Percentiles rank a stretch among this genome's conserved stretches.
phyloP scores from a whole-genome alignment of 1,140 invertebrate species.

The Zaprionus nigranus region DNA sequence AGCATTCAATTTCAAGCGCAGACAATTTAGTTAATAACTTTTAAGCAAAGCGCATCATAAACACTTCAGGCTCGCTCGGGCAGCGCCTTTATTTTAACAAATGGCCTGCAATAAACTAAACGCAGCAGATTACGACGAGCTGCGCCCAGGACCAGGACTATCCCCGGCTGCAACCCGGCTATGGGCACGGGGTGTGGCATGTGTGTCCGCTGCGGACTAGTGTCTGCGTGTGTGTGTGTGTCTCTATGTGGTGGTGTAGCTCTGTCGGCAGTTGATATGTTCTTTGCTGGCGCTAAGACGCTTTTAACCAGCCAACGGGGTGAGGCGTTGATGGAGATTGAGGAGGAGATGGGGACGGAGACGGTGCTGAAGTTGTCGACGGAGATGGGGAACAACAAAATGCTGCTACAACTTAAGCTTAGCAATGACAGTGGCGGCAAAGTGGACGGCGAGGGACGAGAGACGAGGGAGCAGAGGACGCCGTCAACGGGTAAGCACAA shows the following conservation, averaged over 20 bases:
- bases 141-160: slow-evolving; percentile 20
- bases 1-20: slow-evolving; percentile 66
- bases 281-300: slow-evolving; percentile 54
- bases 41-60: slow-evolving; percentile 70
- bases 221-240: slow-evolving; percentile 1
- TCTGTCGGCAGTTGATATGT: slow-evolving; percentile 53
- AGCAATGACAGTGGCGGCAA: slow-evolving; percentile 66
- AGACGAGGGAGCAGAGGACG: not conserved
- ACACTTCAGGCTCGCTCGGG: slow-evolving; percentile 23
- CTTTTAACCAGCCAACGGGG: slow-evolving; percentile 59
- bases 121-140: slow-evolving; percentile 69
- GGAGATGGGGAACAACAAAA: slow-evolving; percentile 39
- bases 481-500: slow-evolving; percentile 57
- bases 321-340: not conserved
- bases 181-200: not conserved
- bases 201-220: not conserved
- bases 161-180: not conserved
- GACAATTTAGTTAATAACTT: slow-evolving; percentile 78
- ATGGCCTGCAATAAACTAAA: slow-evolving; percentile 75
- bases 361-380: not conserved
- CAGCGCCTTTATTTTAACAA: slow-evolving; percentile 66
- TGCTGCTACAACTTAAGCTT: slow-evolving; percentile 74
- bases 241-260: slow-evolving; percentile 15
- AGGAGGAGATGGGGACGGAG: slow-evolving; percentile 23
- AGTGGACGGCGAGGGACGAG: slow-evolving; percentile 28